Conservation (phyloP, 2,797 vertebrate species). For the Acanthurus leucopareius region DNA sequence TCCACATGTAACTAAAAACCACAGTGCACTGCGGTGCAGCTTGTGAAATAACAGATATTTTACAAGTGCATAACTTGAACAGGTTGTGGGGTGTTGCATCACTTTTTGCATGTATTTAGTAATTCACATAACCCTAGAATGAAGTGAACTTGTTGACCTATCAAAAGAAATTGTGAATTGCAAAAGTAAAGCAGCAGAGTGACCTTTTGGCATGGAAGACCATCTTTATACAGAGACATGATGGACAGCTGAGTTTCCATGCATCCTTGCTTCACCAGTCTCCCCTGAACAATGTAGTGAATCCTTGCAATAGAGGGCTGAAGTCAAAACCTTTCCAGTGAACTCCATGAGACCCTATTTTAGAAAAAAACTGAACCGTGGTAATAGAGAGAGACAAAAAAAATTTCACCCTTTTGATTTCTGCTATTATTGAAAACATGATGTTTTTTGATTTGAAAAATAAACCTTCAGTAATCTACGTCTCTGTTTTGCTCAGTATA, state of each 20-base stretch:
- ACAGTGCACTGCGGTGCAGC: neutral
- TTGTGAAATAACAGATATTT: neutral
- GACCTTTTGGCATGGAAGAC: neutral
- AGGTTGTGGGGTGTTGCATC: constrained; percentile 13
- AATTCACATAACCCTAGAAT: constrained; percentile 17
- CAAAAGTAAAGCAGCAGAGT: neutral
- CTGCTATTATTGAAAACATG: no score
- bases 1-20: neutral
- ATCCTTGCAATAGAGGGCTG: neutral
- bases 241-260: neutral
- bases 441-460: no score
- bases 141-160: constrained; percentile 35
- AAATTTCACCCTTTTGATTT: no score
- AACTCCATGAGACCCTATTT: no score
- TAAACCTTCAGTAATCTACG: no score
- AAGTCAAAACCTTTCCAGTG: no score
- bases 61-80: neutral
- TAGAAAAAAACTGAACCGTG: no score
- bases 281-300: neutral
- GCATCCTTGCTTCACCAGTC: neutral
- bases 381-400: no score
- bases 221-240: neutral
- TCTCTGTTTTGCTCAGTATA: no score
- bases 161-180: neutral
- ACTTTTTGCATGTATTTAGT: constrained; percentile 13